Base-by-base conservation (phyloP, 2,888 invertebrate genomes). In the Drosophila formosana region DNA sequence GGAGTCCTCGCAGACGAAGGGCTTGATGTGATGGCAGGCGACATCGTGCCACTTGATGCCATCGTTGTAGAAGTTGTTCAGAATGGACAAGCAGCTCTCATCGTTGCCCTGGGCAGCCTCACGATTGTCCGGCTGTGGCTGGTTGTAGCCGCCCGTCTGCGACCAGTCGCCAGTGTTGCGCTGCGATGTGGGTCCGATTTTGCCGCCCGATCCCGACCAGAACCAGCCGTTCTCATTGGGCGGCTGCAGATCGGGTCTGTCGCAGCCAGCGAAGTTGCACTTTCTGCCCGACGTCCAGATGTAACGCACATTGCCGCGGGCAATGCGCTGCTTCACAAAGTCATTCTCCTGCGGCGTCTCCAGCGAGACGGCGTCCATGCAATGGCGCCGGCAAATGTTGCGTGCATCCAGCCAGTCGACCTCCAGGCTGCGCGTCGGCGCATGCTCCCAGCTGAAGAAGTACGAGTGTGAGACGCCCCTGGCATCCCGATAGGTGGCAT, bases 221-320 rank as follows among this genome's bases (percentile, higher is more conserved):
- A 98, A 98, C 97, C 97, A 98, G 62, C 97, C 97, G 92, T 96
- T 96, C 80, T 96, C 94, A 90, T 96, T 96, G 70, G 96, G 95
- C n/a, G 97, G 97, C 93, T 96, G 96, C 88, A 97, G 93, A 92
- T 97, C 97, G 51, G 95, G 93, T 61, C 97, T 94, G 93, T 96
- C 96, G 92, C 97, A 98, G 43, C 97, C 97, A 70, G 97, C 97
- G 91, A 98, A 98, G 93, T 98, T 97, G 90, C 97, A 98, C 92
- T 97, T 97, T 75, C 97, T 95, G 1, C 97, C 97, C 8, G 97
- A 97, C 1, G 97, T 97, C 97, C 97, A 98, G 90, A 98, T 97
- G 93, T 95, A 98, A 3, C 95, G 94, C 45, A 95, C 94, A 90
- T 95, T 95, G 87, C 96, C 96, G 86, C 96, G 94, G 4, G 96